Evolutionary conservation across 2,113 vertebrate genomes (phyloP), one percentile per base, ranked within the genome.

Genomic region (Psilopsiagon aurifrons): DNA sequence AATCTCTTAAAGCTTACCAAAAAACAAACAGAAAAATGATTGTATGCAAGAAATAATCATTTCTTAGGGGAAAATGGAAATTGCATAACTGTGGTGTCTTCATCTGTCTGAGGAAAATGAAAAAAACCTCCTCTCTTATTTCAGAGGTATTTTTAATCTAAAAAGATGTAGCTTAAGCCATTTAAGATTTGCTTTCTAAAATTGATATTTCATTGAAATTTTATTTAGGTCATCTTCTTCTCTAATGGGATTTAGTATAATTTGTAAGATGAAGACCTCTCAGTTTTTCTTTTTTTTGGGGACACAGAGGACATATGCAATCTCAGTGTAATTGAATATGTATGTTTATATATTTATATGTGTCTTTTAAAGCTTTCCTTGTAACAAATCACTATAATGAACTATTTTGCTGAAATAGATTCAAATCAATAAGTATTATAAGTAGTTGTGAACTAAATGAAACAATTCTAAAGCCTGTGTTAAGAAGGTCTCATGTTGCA

Each of bases 201-300:
- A 94, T 16, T 49, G 66, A 18, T 81, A 82, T 92, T 90, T 94
- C 29, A 51, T 95, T 70, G 83, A 95, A 95, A 81, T 68, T 67
- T 70, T 96, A 94, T 93, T 94, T 93, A 83, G 79, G 62, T 95
- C 82, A 88, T 60, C 51, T 73, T 39, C 5, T 91, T 83, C 46
- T 88, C 90, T 66, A 73, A 66, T 73, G 87, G 66, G 91, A 81
- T 94, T 96, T 94, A 80, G 16, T 74, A 39, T 63, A 87, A 92
- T 94, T 86, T 92, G 35, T 87, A 92, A 91, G 91, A 81, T n/a
- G 73, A 66, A 88, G 85, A 46, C 39, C 19, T 93, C 25, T 85
- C 67, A 39, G 13, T 79, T 57, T 75, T 90, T 73, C 74, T 82
- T 88, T 85, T 76, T 85, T 76, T 80, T 83, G 82, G 92, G 51